Evolutionary conservation across 2,888 invertebrate species (phyloP), one percentile per base, ranked within the genome.

Genomic region (Lysandra coridon): DNA sequence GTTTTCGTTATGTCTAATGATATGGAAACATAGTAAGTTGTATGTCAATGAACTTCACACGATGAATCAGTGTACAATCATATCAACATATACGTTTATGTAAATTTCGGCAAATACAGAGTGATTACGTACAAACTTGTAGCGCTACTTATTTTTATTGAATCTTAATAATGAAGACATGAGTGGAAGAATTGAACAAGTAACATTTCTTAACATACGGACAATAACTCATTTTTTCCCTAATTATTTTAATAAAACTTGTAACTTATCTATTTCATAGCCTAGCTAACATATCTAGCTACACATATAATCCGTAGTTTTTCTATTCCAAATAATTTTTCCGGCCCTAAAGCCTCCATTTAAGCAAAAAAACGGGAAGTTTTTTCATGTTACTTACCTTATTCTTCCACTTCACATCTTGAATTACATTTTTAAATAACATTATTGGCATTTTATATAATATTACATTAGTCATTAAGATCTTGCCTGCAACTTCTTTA

Each of bases 11-110:
- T 64, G 3, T 30, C 12, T 33, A 23, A 69, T 17, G 69, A 69
- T 85, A 86, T 69, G 33, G 69, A 69, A 33, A 14, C 33, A 69
- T 64, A 64, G 69, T 33, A 4, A 69, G 33, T 69, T 33, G 33
- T 37, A 69, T 30, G 69, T 69, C 69, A 69, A 69, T 69, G 69
- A 69, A 69, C 69, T 69, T 33, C 33, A 33, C 69, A 37, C 17
- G 33, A 69, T 69, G 69, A 69, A 69, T 69, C 69, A 69, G 69
- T 69, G 69, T 69, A 69, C 33, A 69, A 33, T 69, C 69, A 69
- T 69, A 30, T 64, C 64, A 30, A 64, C 64, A 64, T 64, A 64
- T 64, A 69, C 23, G 17, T 17, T 33, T 69, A 69, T 69, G 69
- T 69, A 33, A 69, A 69, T 69, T 69, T 69, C 69, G 69, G 69